Evolutionary conservation across 2,113 vertebrate genomes (phyloP).

Genomic region (Nesoenas mayeri): DNA sequence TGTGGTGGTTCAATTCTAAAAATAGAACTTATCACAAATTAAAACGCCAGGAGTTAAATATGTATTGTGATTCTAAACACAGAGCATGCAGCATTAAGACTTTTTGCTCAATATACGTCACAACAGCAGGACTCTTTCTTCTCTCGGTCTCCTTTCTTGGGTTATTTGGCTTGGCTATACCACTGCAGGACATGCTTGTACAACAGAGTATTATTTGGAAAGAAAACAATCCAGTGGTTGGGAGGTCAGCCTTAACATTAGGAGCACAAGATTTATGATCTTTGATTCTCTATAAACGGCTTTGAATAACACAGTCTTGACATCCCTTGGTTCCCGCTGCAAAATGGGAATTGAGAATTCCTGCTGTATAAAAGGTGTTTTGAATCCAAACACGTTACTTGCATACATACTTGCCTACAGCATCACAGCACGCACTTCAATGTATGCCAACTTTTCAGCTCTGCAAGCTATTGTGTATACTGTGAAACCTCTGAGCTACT

Average conservation of each 20-base stretch:
- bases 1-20: background rate
- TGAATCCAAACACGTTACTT: background rate
- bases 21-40: background rate
- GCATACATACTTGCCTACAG: background rate
- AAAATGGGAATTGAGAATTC: background rate
- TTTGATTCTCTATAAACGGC: background rate
- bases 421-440: background rate
- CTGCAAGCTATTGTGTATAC: background rate
- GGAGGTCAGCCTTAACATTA: background rate
- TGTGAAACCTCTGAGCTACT: background rate
- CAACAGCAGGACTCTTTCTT: background rate
- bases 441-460: background rate
- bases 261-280: background rate
- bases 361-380: background rate
- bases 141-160: background rate
- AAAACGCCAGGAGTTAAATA: background rate
- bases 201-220: background rate
- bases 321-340: background rate
- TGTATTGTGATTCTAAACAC: background rate
- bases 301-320: background rate
- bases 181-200: background rate
- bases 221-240: background rate
- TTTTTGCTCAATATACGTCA: background rate
- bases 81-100: background rate
- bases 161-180: background rate